A percentile compares a stretch with the other conserved stretches of the same genome.
Evolutionary conservation across 2,797 vertebrate genomes (phyloP).

Genomic region (Pseudomugil gertrudae): DNA sequence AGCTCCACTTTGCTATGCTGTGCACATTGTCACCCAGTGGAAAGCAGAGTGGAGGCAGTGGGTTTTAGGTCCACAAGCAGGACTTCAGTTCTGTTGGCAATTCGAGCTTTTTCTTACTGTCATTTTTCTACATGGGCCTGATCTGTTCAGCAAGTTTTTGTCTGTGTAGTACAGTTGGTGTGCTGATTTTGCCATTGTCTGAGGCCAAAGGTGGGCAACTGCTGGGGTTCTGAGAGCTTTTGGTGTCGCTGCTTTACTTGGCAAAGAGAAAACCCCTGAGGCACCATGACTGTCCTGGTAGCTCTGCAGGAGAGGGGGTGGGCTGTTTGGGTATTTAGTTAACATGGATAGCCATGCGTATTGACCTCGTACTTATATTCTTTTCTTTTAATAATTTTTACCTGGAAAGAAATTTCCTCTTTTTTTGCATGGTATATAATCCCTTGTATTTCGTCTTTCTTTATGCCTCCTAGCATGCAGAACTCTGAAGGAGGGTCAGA

Average conservation of each 20-base stretch:
- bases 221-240: conserved; percentile 33
- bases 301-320: conserved; percentile 23
- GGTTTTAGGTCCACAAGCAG: conserved; percentile 39
- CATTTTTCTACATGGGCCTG: conserved; percentile 44
- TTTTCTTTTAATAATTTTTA: conserved; percentile 9
- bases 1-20: conserved; percentile 68
- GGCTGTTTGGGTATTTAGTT: conserved; percentile 33
- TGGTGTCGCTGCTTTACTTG: conserved; percentile 59
- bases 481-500: conserved; percentile 91
- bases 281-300: conserved; percentile 31
- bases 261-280: conserved; percentile 33
- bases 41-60: conserved; percentile 41
- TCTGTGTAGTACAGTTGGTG: conserved; percentile 33
- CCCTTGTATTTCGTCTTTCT: conserved; percentile 24
- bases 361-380: conserved; percentile 21
- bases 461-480: conserved; percentile 88
- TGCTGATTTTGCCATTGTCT: conserved; percentile 51
- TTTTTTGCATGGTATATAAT: conserved; percentile 12
- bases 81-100: conserved; percentile 42
- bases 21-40: conserved; percentile 70
- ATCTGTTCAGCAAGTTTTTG: conserved; percentile 30
- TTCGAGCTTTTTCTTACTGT: conserved; percentile 42
- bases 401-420: background rate
- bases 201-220: conserved; percentile 56
- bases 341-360: conserved; percentile 17